These are phyloP conservation scores for Cephus cinctus DNA, from an alignment of 1,140 invertebrate genomes.

Conservation along the genomic window DNA sequence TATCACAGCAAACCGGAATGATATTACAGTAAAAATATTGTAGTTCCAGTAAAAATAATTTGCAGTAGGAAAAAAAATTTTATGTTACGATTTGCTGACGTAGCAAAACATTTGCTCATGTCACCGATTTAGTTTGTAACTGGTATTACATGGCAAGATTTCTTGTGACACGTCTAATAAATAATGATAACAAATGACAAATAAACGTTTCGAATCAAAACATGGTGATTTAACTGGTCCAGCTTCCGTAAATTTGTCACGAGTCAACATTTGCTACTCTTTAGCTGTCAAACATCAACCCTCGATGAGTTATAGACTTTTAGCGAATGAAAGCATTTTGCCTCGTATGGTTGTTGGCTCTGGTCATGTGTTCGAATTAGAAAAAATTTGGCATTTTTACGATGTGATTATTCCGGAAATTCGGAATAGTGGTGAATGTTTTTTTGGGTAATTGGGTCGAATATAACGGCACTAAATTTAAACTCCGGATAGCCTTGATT, in stretches of 20 bases:
- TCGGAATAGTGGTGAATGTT: background rate
- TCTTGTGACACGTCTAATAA: no score
- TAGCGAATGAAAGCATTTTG: slow-evolving; percentile 10
- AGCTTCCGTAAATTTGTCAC: slow-evolving; percentile 14
- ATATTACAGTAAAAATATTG: no score
- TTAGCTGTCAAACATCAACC: slow-evolving; percentile 11
- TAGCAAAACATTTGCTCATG: no score
- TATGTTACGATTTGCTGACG: no score
- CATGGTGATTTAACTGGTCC: slow-evolving; percentile 11
- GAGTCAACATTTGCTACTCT: slow-evolving; percentile 12
- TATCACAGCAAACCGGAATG: no score
- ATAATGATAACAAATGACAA: no score
- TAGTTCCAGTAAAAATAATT: no score
- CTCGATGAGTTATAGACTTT: slow-evolving; percentile 4
- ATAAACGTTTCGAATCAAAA: slow-evolving; percentile 7
- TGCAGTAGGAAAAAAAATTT: no score
- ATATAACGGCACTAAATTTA: slow-evolving; percentile 12
- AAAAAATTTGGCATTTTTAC: background rate
- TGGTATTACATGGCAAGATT: no score
- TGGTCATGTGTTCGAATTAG: background rate
- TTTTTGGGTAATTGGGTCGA: slow-evolving; percentile 11
- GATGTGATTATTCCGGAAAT: background rate
- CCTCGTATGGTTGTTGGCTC: slow-evolving; percentile 2
- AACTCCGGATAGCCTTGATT: slow-evolving; percentile 1
- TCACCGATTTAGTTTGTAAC: no score